Evolutionary conservation across 2,888 invertebrate genomes (phyloP).

Genomic region (Scelioninae gen. 1): DNA sequence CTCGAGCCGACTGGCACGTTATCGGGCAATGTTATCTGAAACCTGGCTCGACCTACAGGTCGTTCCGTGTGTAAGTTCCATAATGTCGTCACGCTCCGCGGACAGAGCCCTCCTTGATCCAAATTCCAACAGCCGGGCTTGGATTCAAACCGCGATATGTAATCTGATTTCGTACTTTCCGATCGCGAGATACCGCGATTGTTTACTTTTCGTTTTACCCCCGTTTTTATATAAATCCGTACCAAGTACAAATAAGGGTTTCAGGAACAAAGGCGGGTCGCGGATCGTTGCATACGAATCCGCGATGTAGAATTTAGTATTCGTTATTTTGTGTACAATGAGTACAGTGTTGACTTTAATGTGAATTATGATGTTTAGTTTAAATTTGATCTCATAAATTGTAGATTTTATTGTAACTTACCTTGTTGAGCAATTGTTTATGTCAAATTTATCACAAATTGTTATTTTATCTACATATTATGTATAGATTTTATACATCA

Average conservation of each 20-base stretch:
- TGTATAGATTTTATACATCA: too few relatives aligned
- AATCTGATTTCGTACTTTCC: slow-evolving; percentile 53
- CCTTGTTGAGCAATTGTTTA: too few relatives aligned
- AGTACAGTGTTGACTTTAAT: too few relatives aligned
- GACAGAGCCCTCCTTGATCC: slow-evolving; percentile 70
- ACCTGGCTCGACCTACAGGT: slow-evolving; percentile 62
- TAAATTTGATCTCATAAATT: too few relatives aligned
- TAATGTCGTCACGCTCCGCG: slow-evolving; percentile 70
- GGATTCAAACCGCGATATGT: slow-evolving; percentile 54
- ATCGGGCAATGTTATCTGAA: slow-evolving; percentile 53
- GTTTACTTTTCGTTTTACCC: slow-evolving; percentile 56
- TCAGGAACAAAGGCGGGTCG: slow-evolving; percentile 7
- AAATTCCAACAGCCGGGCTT: slow-evolving; percentile 68
- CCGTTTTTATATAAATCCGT: slow-evolving; percentile 35
- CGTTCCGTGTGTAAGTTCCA: slow-evolving; percentile 66
- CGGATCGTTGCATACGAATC: background rate
- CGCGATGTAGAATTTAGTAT: too few relatives aligned
- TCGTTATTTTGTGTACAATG: too few relatives aligned
- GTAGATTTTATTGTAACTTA: too few relatives aligned
- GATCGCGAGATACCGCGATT: slow-evolving; percentile 57
- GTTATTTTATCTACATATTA: too few relatives aligned
- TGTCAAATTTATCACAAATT: too few relatives aligned
- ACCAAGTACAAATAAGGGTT: slow-evolving; percentile 21
- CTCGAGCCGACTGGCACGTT: slow-evolving; percentile 13
- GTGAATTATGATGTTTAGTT: too few relatives aligned